Evolutionary conservation across 2,797 vertebrate species (phyloP).

Genomic region (Typhlichthys subterraneus): DNA sequence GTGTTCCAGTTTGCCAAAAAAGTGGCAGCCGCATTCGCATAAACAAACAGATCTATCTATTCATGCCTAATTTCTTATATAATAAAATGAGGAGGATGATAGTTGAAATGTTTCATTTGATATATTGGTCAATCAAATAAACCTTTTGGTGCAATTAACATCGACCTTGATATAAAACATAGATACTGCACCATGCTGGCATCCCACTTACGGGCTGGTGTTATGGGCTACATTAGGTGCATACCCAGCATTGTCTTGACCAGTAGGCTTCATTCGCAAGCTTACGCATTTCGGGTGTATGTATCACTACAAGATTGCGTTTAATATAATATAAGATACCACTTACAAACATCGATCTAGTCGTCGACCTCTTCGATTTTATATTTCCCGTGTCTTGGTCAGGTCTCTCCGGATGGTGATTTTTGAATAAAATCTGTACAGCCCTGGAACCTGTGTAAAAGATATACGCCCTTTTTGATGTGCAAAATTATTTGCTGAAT

Average conservation of each 20-base stretch:
- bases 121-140: constrained; percentile 34
- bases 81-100: constrained; percentile 15
- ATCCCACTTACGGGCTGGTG: constrained; percentile 48
- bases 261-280: constrained; percentile 1
- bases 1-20: constrained; percentile 47
- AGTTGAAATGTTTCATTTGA: constrained; percentile 3
- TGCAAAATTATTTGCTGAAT: constrained; percentile 28
- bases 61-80: constrained; percentile 15
- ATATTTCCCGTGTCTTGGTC: constrained; percentile 51
- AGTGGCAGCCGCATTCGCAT: constrained; percentile 56
- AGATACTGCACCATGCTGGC: constrained; percentile 67
- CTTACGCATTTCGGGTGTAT: constrained; percentile 28
- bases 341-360: constrained; percentile 69
- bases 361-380: constrained; percentile 30
- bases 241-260: constrained; percentile 51
- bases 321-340: neutral
- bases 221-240: constrained; percentile 31
- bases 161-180: constrained; percentile 74
- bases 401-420: constrained; percentile 60
- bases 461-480: constrained; percentile 44
- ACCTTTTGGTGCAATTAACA: constrained; percentile 49
- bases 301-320: constrained; percentile 16
- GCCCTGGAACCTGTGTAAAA: constrained; percentile 72
- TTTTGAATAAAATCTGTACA: constrained; percentile 69
- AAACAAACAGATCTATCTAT: constrained; percentile 17